Conservation (phyloP, 2,888 invertebrate genomes). For the Automeris io region DNA sequence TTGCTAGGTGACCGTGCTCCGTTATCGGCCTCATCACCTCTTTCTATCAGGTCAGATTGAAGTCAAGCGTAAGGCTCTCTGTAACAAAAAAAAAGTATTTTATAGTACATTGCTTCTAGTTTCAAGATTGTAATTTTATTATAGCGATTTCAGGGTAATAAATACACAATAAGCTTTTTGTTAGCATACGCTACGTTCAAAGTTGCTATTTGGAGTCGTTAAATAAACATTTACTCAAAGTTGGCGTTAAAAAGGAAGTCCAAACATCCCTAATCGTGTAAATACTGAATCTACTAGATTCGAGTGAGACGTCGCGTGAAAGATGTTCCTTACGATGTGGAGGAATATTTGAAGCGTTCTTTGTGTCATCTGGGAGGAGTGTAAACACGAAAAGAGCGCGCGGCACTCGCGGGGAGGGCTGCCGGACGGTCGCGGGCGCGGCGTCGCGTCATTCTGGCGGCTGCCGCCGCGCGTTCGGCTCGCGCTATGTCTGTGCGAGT, state of each 20-base stretch:
- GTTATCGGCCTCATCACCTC: too few species aligned
- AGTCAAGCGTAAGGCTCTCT: too few species aligned
- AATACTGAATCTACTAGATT: slow-evolving; percentile 49
- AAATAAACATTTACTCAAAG: slow-evolving; percentile 42
- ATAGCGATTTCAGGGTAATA: too few species aligned
- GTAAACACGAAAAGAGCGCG: slow-evolving; percentile 50
- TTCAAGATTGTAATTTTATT: too few species aligned
- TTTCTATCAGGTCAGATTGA: too few species aligned
- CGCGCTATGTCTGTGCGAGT: slow-evolving; percentile 72
- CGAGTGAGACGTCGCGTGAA: slow-evolving; percentile 41
- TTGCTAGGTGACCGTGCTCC: too few species aligned
- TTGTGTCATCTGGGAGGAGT: slow-evolving; percentile 58
- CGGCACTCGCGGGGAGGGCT: too few species aligned
- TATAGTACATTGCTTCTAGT: too few species aligned
- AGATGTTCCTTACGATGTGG: slow-evolving; percentile 48
- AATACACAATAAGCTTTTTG: slow-evolving; percentile 5
- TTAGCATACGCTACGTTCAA: slow-evolving; percentile 1
- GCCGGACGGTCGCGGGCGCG: too few species aligned
- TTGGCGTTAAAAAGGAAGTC: slow-evolving; percentile 41
- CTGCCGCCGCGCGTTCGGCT: slow-evolving; percentile 69
- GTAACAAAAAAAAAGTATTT: too few species aligned
- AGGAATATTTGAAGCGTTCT: slow-evolving; percentile 62
- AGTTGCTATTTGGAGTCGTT: slow-evolving; percentile 26
- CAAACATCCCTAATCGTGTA: slow-evolving; percentile 52
- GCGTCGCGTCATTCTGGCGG: slow-evolving; percentile 66